phyloP scores from a whole-genome alignment of 2,113 vertebrate genomes.

The Myrmophylax atrothorax region DNA sequence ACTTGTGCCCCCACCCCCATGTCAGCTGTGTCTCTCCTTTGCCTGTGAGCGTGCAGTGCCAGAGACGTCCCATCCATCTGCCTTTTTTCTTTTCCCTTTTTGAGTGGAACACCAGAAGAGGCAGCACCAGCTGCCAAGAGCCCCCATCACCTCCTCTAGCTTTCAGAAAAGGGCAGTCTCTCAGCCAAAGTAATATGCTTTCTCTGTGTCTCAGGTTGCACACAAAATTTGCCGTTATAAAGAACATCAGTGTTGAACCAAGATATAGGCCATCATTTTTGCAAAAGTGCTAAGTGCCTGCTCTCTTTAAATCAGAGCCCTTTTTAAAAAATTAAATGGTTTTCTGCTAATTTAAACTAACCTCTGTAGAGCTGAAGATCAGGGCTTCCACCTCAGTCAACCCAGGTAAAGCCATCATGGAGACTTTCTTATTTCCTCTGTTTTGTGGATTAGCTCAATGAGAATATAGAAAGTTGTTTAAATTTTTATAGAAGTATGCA shows the following conservation, averaged over 20 bases:
- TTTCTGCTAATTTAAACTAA: neutral
- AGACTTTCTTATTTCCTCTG: neutral
- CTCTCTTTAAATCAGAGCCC: neutral
- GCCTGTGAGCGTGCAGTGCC: neutral
- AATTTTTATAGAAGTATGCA: neutral
- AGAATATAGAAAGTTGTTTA: neutral
- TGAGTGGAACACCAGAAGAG: neutral
- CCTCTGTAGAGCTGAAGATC: neutral
- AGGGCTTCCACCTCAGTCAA: neutral
- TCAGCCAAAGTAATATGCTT: neutral
- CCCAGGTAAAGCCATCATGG: accelerated
- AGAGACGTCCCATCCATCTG: neutral
- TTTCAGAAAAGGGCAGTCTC: neutral
- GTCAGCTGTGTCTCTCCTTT: neutral
- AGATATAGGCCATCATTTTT: accelerated
- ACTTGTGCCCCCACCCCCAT: accelerated
- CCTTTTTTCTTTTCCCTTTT: neutral
- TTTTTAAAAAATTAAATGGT: neutral
- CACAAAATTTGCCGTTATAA: neutral
- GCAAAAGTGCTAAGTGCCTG: neutral
- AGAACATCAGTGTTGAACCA: neutral
- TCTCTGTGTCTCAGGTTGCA: neutral
- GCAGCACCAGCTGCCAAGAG: neutral
- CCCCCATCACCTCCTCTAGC: neutral
- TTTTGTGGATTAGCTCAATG: neutral